Evolutionary conservation across 2,888 invertebrate species (phyloP), one percentile per base, ranked within the genome.

Genomic region (Blastobasis adustella): DNA sequence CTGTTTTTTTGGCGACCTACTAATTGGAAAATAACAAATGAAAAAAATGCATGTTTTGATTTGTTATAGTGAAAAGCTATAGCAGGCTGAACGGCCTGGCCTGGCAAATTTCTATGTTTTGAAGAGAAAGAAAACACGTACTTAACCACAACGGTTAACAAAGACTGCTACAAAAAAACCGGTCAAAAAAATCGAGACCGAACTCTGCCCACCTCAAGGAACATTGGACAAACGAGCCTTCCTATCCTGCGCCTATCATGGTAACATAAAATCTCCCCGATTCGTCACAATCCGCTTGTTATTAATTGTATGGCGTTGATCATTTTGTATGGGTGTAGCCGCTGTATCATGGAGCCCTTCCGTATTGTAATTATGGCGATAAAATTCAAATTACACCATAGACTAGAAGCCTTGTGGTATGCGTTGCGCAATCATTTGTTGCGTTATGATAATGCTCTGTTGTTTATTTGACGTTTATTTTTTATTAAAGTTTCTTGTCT

Each of bases 231-330:
- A 56, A 54, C 53, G 51, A 45, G 42, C 37, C 51, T 51, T 41
- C 53, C 60, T 53, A 62, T 58, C 61, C 57, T 58, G 57, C 36
- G 45, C 49, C 53, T 45, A 46, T 60, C 66, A 69, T 66, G 68
- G 67, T 63, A 62, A 59, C 63, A 67, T 69, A 66, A 69, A 70
- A 71, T 68, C 67, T 55, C 55, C 49, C 53, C 56, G 59, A 73
- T 75, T 76, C 65, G 77, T 70, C 67, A 71, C 67, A 69, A 62
- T 49, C 59, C 52, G 60, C 62, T 66, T 62, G 63, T 71, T 71
- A 71, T 67, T 69, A 66, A 55, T 56, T 47, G 49, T 46, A 49
- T 49, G 60, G 58, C 23, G 23, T 23, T 23, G 23, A 23, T 23
- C 23, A 23, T 23, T 23, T 23, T 23, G 23, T 3, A 23, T 23